phyloP scores from a whole-genome alignment of 2,888 invertebrate genomes.

The Mesoligia furuncula region DNA sequence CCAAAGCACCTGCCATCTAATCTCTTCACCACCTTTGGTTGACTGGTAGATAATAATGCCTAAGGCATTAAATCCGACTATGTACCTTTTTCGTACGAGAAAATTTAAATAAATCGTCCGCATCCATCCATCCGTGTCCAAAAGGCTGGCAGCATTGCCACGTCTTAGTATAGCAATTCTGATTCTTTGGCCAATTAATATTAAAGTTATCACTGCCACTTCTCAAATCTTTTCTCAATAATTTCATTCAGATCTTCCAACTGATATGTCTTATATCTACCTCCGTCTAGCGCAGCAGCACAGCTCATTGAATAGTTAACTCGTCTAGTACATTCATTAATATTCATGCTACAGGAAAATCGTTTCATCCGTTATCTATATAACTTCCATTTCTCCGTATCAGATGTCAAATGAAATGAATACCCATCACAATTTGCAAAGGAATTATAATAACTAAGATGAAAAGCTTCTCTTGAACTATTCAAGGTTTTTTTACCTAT shows the following conservation, averaged over 20 bases:
- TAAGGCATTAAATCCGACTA: no score
- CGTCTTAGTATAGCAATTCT: no score
- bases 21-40: no score
- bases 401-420: slow-evolving; percentile 35
- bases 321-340: slow-evolving; percentile 45
- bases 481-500: neutral
- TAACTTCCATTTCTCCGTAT: slow-evolving; percentile 25
- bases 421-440: slow-evolving; percentile 1
- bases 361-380: slow-evolving; percentile 29
- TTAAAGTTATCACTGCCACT: neutral
- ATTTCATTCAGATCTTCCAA: neutral
- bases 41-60: no score
- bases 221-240: neutral
- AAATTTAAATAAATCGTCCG: no score
- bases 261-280: neutral
- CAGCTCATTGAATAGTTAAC: slow-evolving; percentile 40
- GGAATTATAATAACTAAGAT: neutral
- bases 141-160: no score
- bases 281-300: neutral
- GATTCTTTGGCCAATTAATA: no score
- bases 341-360: slow-evolving; percentile 53
- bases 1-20: no score
- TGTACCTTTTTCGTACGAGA: no score
- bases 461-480: slow-evolving; percentile 5
- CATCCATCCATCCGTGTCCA: no score